Evolutionary conservation across 2,888 invertebrate genomes (phyloP), one percentile per base, ranked within the genome.

Genomic region (Lysandra bellargus): DNA sequence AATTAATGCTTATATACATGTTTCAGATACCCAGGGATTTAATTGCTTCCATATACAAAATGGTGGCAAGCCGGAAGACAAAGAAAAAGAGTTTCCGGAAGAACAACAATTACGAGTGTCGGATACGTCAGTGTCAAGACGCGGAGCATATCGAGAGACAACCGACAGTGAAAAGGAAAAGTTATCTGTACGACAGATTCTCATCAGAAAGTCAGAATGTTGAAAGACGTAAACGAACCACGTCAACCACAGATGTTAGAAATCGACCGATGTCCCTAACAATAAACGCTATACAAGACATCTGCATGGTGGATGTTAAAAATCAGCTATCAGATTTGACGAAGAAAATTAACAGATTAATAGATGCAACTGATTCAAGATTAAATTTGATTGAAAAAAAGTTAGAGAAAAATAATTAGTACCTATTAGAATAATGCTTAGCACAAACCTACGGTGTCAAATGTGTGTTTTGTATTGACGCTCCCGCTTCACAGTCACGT

Each of bases 11-110:
- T 23, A 23, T 23, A 23, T 23, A 23, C 53, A 74, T 9, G 60
- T 89, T 91, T 44, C 88, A 95, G 92, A 96, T 97, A 83, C 98
- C 98, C 0, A 96, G 96, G 85, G 97, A 98, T 74, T 91, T 98
- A 79, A 96, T 98, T 83, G 92, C 96, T 77, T 96, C 96, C 64
- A 95, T 97, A 76, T 97, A 97, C 88, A 96, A 96, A 85, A 92
- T 98, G 85, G 97, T 97, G 0, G 96, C 96, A 0, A 96, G 97
- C 83, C 95, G 96, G 14, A 96, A 96, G 84, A 95, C 95, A 83
- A 95, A 95, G 79, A 95, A 95, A 80, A 95, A 95, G 85, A 95
- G 95, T 83, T 88, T 95, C 80, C 91, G 95, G 9, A 92, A 91
- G 82, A 93, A 92, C 80, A 94, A 92, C 81, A 94, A 94, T 80